These are phyloP conservation scores for Eristalinus sepulchralis DNA, from an alignment of 2,888 invertebrate genomes.

Conservation along the genomic window DNA sequence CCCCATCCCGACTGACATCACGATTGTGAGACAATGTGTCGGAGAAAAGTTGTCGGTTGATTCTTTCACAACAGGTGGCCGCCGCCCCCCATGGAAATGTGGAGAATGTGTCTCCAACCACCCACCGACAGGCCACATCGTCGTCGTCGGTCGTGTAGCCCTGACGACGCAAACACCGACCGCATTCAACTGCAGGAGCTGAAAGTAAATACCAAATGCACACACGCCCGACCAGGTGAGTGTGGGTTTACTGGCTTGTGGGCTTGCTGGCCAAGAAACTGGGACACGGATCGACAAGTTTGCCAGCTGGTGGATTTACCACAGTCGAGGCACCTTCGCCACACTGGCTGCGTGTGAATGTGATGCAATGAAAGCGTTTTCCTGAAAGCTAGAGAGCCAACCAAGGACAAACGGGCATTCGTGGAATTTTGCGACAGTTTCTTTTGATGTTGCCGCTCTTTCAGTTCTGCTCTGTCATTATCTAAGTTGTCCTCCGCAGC, in stretches of 20 bases:
- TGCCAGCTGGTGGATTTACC: constrained; percentile 30
- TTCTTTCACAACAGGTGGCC: constrained; percentile 68
- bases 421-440: neutral
- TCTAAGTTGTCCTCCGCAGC: neutral
- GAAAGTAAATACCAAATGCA: constrained; percentile 39
- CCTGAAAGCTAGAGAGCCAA: neutral
- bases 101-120: neutral
- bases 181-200: constrained; percentile 20
- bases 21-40: constrained; percentile 62
- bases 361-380: neutral
- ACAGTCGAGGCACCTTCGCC: neutral
- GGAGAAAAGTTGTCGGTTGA: constrained; percentile 56
- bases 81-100: constrained; percentile 31
- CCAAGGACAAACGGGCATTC: neutral
- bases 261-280: neutral
- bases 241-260: neutral
- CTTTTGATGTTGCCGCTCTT: neutral
- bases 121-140: neutral
- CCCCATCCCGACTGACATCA: constrained; percentile 11
- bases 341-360: neutral
- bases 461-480: neutral
- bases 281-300: constrained; percentile 22
- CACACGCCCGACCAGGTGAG: constrained; percentile 15
- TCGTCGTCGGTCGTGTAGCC: neutral
- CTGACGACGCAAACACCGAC: constrained; percentile 20